Evolutionary conservation across 2,888 invertebrate species (phyloP).

Genomic region (Trachelus tabidus): DNA sequence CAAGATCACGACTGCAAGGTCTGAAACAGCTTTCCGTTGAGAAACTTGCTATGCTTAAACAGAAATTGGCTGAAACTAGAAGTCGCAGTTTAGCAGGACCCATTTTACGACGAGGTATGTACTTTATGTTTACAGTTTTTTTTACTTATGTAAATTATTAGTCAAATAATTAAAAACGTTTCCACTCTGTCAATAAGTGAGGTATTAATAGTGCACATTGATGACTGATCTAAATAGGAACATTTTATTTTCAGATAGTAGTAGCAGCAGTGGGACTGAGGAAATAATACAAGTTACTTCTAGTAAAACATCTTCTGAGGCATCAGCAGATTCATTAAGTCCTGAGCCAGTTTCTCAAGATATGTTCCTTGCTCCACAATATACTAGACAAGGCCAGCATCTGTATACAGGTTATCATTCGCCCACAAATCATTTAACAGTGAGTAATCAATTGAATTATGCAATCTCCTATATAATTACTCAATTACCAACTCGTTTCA

Average conservation of each 20-base stretch:
- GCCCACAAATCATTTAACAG: constrained; percentile 69
- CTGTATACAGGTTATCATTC: constrained; percentile 72
- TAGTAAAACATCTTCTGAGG: constrained; percentile 12
- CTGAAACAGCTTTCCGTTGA: constrained; percentile 78
- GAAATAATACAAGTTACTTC: constrained; percentile 34
- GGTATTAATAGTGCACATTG: not conserved
- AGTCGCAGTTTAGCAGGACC: constrained; percentile 45
- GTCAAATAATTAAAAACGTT: not conserved
- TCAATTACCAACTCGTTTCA: constrained; percentile 27
- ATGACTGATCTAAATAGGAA: not conserved
- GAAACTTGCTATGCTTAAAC: constrained; percentile 74
- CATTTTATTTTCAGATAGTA: constrained; percentile 23
- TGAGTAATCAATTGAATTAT: constrained; percentile 51
- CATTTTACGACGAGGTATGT: not conserved
- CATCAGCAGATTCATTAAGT: constrained; percentile 30
- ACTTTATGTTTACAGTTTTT: not conserved
- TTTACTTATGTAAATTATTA: not conserved
- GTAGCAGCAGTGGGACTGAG: constrained; percentile 45
- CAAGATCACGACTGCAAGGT: constrained; percentile 72
- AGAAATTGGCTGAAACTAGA: constrained; percentile 71
- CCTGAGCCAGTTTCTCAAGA: constrained; percentile 60
- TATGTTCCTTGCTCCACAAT: constrained; percentile 71
- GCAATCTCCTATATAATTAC: constrained; percentile 1
- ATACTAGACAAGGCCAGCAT: constrained; percentile 69
- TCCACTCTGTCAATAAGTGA: not conserved